Base-by-base conservation (phyloP, 2,888 invertebrate species). In the Pristionchus japonicus region DNA sequence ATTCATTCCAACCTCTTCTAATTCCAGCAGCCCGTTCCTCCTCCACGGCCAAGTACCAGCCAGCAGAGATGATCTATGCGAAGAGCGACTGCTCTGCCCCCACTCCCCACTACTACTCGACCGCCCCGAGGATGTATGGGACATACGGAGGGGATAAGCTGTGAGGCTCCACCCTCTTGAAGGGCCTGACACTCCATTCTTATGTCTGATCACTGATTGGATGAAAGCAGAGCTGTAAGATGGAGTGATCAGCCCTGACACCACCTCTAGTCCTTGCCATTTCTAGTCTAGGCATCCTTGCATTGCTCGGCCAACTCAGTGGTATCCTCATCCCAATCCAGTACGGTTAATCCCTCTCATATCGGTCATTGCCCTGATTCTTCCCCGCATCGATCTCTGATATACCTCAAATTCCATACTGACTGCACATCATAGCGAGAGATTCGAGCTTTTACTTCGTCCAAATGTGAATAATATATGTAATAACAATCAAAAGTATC, bases 11-110 rank as follows among this genome's bases (percentile, higher is more conserved):
- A n/a, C n/a, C 43, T 3, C 43, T 20, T 34, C 9, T 31, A 23
- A 37, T 85, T 49, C 6, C 70, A 49, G 86, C 89, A 90, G 91
- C 91, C 34, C 86, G 89, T 49, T 88, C 91, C 3, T 88, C 89
- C 17, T 89, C 90, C 3, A 84, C 88, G 3, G 89, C 91, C 0
- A 90, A 91, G 86, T 92, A 92, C 88, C 91, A 91, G 70, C 91
- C 91, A 23, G 91, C 92, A 3, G 92, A 92, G 74, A 85, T 92
- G 57, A 88, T 92, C 34, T 92, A 92, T 85, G 92, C 90, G 23
- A 92, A 92, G 88, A 90, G 90, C 23, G 92, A 92, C 77, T 89
- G 90, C 87, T 91, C 91, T 20, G 90, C 89, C 1, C 91, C 91
- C 11, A 87, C 88, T 31, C 70, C 88, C 37, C 90, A 91, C 82